A percentile compares a stretch with the other conserved stretches of the same genome.
Evolutionary conservation across 2,888 invertebrate genomes (phyloP).

Genomic region (Idaea biselata): DNA sequence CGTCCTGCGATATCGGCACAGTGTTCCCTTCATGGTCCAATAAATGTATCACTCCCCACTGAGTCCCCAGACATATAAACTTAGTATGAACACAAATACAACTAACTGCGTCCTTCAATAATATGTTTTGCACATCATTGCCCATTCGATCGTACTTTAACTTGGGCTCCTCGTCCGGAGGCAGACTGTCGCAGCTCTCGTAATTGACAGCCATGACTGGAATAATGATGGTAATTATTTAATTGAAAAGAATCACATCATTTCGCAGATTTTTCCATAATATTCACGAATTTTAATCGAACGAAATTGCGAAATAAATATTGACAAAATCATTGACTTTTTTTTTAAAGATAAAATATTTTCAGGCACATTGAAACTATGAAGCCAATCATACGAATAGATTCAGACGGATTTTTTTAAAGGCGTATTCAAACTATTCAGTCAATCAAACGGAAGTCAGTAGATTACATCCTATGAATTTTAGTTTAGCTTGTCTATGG

Average conservation of each 20-base stretch:
- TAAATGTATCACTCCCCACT: slow-evolving; percentile 94
- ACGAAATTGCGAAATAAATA: not conserved
- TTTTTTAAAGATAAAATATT: not conserved
- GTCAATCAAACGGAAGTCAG: not conserved
- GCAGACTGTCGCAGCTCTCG: slow-evolving; percentile 68
- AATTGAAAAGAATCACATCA: slow-evolving; percentile 22
- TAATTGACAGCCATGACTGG: slow-evolving; percentile 62
- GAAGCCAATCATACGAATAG: no score
- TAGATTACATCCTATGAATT: not conserved
- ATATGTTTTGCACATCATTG: slow-evolving; percentile 92
- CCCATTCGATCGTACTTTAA: slow-evolving; percentile 94
- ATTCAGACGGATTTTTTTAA: not conserved
- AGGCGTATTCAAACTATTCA: not conserved
- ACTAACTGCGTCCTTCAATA: slow-evolving; percentile 90
- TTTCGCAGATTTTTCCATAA: not conserved
- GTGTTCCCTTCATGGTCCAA: slow-evolving; percentile 95
- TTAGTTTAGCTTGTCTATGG: no score
- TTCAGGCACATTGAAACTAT: not conserved
- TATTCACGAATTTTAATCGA: not conserved
- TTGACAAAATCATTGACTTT: not conserved
- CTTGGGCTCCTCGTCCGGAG: slow-evolving; percentile 87
- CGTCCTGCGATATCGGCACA: slow-evolving; percentile 77
- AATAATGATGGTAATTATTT: slow-evolving; percentile 14
- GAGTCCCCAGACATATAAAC: slow-evolving; percentile 96
- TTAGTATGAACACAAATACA: slow-evolving; percentile 96